Evolutionary conservation across 2,113 vertebrate species (phyloP).

Genomic region (Hassar affinis): DNA sequence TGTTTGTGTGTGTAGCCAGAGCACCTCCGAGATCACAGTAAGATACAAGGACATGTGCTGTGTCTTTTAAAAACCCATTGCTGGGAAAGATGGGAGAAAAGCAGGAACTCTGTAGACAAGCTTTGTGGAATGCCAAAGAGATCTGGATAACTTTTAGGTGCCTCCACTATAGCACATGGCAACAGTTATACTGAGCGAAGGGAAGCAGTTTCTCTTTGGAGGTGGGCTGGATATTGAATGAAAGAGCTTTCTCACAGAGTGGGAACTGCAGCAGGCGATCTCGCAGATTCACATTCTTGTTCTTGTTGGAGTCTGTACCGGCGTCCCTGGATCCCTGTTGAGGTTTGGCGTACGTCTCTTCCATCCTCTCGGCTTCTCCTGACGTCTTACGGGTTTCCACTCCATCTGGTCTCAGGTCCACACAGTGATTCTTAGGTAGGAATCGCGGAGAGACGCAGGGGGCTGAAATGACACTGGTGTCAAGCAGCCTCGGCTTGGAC

Average conservation of each 20-base stretch:
- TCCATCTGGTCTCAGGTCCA: constrained; percentile 51
- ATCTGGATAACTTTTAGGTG: not conserved
- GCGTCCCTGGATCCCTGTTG: constrained; percentile 45
- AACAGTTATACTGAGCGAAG: constrained; percentile 88
- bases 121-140: not conserved
- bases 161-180: constrained; percentile 76
- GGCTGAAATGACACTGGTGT: constrained; percentile 24
- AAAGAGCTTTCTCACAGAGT: constrained; percentile 76
- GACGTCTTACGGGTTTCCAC: constrained; percentile 43
- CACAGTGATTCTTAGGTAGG: constrained; percentile 44
- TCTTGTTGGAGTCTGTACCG: constrained; percentile 67
- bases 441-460: constrained; percentile 43
- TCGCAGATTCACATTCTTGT: constrained; percentile 73
- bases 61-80: constrained; percentile 9
- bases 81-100: not conserved
- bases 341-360: constrained; percentile 50
- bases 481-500: constrained; percentile 48
- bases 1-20: constrained; percentile 12
- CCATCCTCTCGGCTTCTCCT: constrained; percentile 41
- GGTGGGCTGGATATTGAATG: constrained; percentile 74
- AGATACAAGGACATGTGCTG: constrained; percentile 24
- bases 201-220: constrained; percentile 83
- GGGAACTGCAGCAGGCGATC: constrained; percentile 77
- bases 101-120: constrained; percentile 15
- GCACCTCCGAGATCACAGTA: constrained; percentile 45